Base-by-base conservation (phyloP, 2,113 vertebrate genomes). In the Malurus alboscapulatus region DNA sequence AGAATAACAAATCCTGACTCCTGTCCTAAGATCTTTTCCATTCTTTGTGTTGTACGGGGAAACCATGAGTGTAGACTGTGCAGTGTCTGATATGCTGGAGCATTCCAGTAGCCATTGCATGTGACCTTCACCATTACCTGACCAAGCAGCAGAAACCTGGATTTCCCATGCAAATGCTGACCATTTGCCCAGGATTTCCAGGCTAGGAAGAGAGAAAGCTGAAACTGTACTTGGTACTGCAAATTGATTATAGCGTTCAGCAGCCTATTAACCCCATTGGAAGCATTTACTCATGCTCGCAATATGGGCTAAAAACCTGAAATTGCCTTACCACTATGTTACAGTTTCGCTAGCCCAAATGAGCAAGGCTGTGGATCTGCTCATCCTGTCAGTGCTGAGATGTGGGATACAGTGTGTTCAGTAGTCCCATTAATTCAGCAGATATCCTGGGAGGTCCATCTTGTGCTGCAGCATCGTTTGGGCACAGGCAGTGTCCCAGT, bases 81-180 rank as follows among this genome's bases (percentile, higher is more conserved):
- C n/a, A 45, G 27, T 25, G 13, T 12, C 38, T 45, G 25, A 55
- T n/a, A 24, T 24, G 36, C 11, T 0, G 0, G 7, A 29, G 4
- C 29, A 65, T 79, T 83, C 40, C 63, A 50, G 42, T 5, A 62
- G 65, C 45, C 19, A 15, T 30, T 36, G 15, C 12, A 44, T 18
- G 3, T 30, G 44, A 71, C 38, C 12, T 73, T 82, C 38, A 54
- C 29, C 58, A n/a, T 53, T 74, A 5, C 29, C 38, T 51, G 18
- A 12, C 24, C 20, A 54, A 90, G 34, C 34, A 77, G 29, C 22
- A 62, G 24, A 76, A 91, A 48, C 10, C 10, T 34, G 17, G 14
- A 48, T 87, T 58, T 92, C 26, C 40, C 22, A 44, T 38, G 19
- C 9, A 86, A 80, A 54, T 10, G 53, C 13, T 42, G 36, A 57